Evolutionary conservation across 2,888 invertebrate species (phyloP).

Genomic region (Andricus quercusramuli): DNA sequence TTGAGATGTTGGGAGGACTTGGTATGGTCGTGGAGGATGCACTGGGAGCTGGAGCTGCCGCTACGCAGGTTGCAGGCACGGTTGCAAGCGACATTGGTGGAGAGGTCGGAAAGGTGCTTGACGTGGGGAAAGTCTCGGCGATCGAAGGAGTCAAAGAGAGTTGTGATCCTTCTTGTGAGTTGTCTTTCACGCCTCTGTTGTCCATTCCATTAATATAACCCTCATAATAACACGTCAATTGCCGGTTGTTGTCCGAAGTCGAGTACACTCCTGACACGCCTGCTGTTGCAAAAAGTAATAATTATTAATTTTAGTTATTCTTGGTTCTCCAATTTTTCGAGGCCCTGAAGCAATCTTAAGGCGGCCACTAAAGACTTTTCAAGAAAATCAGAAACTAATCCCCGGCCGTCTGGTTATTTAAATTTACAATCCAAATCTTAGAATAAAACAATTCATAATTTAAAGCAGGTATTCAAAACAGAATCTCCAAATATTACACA

Average conservation of each 20-base stretch:
- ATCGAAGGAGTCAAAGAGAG: constrained; percentile 62
- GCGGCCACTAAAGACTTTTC: no score
- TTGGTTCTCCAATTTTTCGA: no score
- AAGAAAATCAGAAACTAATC: no score
- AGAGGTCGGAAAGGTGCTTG: constrained; percentile 62
- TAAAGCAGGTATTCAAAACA: no score
- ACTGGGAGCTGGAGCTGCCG: constrained; percentile 59
- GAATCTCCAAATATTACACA: no score
- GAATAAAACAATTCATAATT: no score
- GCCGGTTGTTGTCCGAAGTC: constrained; percentile 11
- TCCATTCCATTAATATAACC: constrained; percentile 75
- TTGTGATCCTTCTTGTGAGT: constrained; percentile 60
- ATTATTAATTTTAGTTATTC: no score
- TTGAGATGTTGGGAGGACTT: constrained; percentile 64
- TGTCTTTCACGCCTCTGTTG: constrained; percentile 52
- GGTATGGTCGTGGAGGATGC: constrained; percentile 60
- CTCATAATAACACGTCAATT: constrained; percentile 75
- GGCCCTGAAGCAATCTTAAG: no score
- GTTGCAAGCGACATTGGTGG: constrained; percentile 62
- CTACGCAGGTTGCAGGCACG: constrained; percentile 58
- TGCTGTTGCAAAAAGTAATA: constrained; percentile 71
- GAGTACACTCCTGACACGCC: constrained; percentile 75
- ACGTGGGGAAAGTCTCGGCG: constrained; percentile 64
- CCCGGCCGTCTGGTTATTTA: no score
- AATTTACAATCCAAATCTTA: no score